Conservation (phyloP, 2,113 vertebrate species). For the Triplophysa rosa region DNA sequence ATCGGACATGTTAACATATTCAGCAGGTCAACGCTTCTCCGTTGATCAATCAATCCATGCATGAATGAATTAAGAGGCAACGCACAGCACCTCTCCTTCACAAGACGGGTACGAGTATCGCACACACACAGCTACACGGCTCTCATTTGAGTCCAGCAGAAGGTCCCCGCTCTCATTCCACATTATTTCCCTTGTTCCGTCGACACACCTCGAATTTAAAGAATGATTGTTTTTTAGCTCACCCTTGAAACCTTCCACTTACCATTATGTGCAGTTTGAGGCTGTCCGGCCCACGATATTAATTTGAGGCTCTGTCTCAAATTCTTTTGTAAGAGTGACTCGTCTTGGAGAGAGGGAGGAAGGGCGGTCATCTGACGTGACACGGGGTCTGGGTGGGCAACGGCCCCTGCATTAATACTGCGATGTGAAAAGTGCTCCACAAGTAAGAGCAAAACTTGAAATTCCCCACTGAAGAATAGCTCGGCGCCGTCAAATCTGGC, state of each 20-base stretch:
- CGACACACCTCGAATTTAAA: constrained; percentile 55
- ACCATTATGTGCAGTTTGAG: constrained; percentile 55
- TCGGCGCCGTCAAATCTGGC: constrained; percentile 70
- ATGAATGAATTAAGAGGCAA: constrained; percentile 23
- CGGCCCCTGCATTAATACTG: constrained; percentile 65
- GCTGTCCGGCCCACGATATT: constrained; percentile 53
- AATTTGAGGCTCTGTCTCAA: constrained; percentile 58
- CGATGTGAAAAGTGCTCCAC: constrained; percentile 73
- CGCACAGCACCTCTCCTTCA: not conserved
- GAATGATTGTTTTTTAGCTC: constrained; percentile 60
- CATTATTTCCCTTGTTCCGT: constrained; percentile 48
- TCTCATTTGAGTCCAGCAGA: constrained; percentile 1
- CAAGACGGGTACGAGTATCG: constrained; percentile 4
- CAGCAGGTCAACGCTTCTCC: constrained; percentile 10
- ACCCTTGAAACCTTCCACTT: constrained; percentile 64
- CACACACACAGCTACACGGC: constrained; percentile 3
- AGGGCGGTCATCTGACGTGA: constrained; percentile 50
- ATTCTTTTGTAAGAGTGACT: constrained; percentile 52
- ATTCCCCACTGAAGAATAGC: constrained; percentile 71
- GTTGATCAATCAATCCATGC: constrained; percentile 32
- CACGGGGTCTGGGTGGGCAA: constrained; percentile 63
- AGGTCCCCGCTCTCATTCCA: constrained; percentile 49
- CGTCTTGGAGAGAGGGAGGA: constrained; percentile 27
- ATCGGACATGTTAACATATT: constrained; percentile 27
- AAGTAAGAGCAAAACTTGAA: constrained; percentile 76